phyloP scores from a whole-genome alignment of 2,888 invertebrate genomes.

The Lithophane socia region DNA sequence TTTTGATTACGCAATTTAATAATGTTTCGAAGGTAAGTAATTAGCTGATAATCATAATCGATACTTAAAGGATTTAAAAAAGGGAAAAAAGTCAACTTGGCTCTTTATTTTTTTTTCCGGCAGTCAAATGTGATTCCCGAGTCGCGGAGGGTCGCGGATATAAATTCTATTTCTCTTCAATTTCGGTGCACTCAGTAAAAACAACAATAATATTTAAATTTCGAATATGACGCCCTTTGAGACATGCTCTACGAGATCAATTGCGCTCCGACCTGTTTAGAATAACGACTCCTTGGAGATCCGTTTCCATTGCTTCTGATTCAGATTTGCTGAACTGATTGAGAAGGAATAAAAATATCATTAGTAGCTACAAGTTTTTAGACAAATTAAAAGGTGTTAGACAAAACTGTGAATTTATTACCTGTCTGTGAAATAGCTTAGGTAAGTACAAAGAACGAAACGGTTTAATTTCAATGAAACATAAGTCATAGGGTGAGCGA shows the following conservation, averaged over 20 bases:
- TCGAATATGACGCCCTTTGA: constrained; percentile 79
- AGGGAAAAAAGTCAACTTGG: constrained; percentile 72
- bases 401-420: constrained; percentile 75
- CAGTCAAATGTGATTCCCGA: constrained; percentile 80
- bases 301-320: constrained; percentile 45
- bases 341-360: constrained; percentile 33
- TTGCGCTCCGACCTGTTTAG: constrained; percentile 66
- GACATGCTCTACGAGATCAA: constrained; percentile 73
- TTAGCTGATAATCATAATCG: constrained; percentile 84
- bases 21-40: constrained; percentile 81
- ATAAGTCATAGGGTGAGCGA: constrained; percentile 88
- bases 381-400: constrained; percentile 70
- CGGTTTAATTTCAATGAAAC: constrained; percentile 83
- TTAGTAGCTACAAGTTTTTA: constrained; percentile 51
- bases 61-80: constrained; percentile 72
- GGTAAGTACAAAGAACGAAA: constrained; percentile 70
- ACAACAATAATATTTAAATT: constrained; percentile 90
- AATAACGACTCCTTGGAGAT: constrained; percentile 67
- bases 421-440: constrained; percentile 65
- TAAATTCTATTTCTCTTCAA: constrained; percentile 89
- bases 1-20: constrained; percentile 89
- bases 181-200: constrained; percentile 88
- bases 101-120: constrained; percentile 74
- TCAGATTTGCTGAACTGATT: constrained; percentile 28
- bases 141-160: constrained; percentile 79